Evolutionary conservation across 2,888 invertebrate species (phyloP), one percentile per base, ranked within the genome.

Genomic region (Dynastes hyllus): DNA sequence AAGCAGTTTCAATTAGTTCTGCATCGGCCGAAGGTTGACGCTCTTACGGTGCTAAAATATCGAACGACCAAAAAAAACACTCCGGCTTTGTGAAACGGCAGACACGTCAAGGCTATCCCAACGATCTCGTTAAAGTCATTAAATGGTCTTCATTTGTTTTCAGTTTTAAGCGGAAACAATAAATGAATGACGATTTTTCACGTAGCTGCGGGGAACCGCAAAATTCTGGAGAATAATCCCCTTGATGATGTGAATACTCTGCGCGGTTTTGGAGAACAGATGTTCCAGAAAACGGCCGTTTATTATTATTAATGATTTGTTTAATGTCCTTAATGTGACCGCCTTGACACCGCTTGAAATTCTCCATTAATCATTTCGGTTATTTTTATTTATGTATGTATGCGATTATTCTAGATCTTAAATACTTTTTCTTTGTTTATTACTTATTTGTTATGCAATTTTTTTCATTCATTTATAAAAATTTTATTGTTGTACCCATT

Each of bases 291-390:
- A 75, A 61, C 69, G 29, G 40, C 61, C n/a, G 27, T 61, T 75
- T 61, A 50, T 75, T 75, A 61, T 75, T 75, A 75, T 75, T 75
- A 75, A 75, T 75, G 73, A 61, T 75, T 75, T 75, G 73, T 75
- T 75, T 75, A 75, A 75, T 50, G 73, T 75, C 50, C 50, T 73
- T 58, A 73, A 75, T 75, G 61, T 75, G 37, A 37, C 61, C 50
- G 73, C 27, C 69, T 51, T 69, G 32, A 51, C 66, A 40, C 69
- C 50, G 69, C 61, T 50, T 61, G 73, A 58, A 58, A 61, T 40
- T 75, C 61, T 63, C 61, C 29, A 75, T 75, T 63, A 75, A 75
- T 75, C 73, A 75, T 75, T 45, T 61, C 45, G 45, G 45, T 27
- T 61, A 16, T n/a, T n/a, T 45, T 27, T 13, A 22, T 51, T 22